Evolutionary conservation across 2,797 vertebrate species (phyloP).

Genomic region (Labeo calbasu): DNA sequence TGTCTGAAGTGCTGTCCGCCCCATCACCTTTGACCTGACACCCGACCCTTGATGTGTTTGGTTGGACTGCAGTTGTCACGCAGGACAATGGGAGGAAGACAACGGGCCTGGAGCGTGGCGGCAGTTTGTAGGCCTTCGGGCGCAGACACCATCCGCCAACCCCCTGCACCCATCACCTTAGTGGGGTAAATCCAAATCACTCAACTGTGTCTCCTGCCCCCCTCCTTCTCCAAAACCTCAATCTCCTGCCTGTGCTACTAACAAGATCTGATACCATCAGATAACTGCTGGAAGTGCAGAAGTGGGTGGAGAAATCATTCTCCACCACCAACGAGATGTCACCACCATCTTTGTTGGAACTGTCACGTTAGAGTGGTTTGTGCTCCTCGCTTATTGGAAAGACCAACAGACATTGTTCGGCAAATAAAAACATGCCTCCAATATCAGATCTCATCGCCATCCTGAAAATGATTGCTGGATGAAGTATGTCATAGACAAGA

Average conservation of each 20-base stretch:
- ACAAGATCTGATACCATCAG: slow-evolving; percentile 65
- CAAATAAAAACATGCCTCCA: slow-evolving; percentile 56
- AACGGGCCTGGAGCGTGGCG: not conserved
- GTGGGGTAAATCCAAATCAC: slow-evolving; percentile 52
- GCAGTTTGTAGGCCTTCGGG: slow-evolving; percentile 41
- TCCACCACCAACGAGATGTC: slow-evolving; percentile 61
- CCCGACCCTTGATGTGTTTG: slow-evolving; percentile 50
- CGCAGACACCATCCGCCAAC: slow-evolving; percentile 8
- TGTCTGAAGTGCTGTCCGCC: slow-evolving; percentile 24
- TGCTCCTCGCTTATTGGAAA: slow-evolving; percentile 62
- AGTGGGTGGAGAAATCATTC: slow-evolving; percentile 63
- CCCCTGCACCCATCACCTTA: slow-evolving; percentile 8
- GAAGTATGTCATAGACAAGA: slow-evolving; percentile 55
- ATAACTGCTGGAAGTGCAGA: slow-evolving; percentile 64
- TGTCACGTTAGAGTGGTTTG: slow-evolving; percentile 66
- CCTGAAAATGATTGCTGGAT: slow-evolving; percentile 60
- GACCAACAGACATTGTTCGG: slow-evolving; percentile 64
- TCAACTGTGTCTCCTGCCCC: slow-evolving; percentile 55
- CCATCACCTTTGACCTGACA: slow-evolving; percentile 52
- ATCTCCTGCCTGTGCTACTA: slow-evolving; percentile 59
- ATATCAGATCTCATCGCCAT: slow-evolving; percentile 63
- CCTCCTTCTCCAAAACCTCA: slow-evolving; percentile 50
- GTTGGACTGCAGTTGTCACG: slow-evolving; percentile 45
- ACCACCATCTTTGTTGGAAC: slow-evolving; percentile 61
- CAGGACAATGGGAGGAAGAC: slow-evolving; percentile 42